Conservation (phyloP, 2,888 invertebrate species). For the Drosophila falleni region DNA sequence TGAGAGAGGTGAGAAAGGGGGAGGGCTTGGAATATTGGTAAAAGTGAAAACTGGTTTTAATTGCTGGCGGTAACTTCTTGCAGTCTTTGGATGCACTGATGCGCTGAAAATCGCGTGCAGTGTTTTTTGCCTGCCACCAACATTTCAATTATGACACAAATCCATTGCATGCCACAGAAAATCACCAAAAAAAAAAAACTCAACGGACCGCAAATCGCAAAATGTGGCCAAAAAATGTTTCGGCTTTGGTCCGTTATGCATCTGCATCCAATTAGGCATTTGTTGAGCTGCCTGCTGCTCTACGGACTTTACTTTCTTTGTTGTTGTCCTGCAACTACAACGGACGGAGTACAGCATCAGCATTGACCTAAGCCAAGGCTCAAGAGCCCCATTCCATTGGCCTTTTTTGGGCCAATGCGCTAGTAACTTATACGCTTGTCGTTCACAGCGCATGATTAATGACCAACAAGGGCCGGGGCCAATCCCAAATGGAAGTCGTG, state of each 20-base stretch:
- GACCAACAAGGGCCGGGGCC: conserved; percentile 83
- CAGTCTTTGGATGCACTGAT: conserved; percentile 38
- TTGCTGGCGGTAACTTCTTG: conserved; percentile 41
- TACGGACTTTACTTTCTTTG: conserved; percentile 35
- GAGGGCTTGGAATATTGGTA: conserved; percentile 34
- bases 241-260: conserved; percentile 52
- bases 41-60: conserved; percentile 79
- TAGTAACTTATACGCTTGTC: conserved; percentile 81
- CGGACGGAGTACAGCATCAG: conserved; percentile 10
- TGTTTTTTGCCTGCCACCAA: conserved; percentile 31
- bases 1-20: background rate
- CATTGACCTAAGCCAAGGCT: conserved; percentile 46
- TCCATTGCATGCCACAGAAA: conserved; percentile 69
- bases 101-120: conserved; percentile 67
- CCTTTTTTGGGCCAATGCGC: conserved; percentile 80
- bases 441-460: conserved; percentile 83
- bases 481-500: conserved; percentile 65
- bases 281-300: conserved; percentile 36
- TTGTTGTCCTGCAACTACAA: conserved; percentile 36
- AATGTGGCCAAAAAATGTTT: conserved; percentile 28
- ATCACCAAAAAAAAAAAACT: conserved; percentile 40
- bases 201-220: conserved; percentile 63
- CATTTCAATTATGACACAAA: conserved; percentile 79
- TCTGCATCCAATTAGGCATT: conserved; percentile 81
- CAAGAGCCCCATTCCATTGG: conserved; percentile 63